Conservation (phyloP, 2,113 vertebrate species). For the Melanostigma gelatinosum region DNA sequence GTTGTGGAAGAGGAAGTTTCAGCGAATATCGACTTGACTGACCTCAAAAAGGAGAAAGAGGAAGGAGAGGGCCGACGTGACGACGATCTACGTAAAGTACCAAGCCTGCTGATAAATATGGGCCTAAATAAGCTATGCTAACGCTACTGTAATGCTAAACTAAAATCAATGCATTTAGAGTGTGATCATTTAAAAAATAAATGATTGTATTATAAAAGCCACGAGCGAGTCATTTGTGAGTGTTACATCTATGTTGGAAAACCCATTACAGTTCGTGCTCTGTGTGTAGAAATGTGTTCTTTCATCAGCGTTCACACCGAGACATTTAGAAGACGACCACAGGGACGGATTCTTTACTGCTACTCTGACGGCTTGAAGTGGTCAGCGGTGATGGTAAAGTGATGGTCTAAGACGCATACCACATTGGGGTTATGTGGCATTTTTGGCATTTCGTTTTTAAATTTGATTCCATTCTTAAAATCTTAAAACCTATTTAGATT, state of each 20-base stretch:
- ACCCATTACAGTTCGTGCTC: neutral
- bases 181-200: neutral
- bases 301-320: conserved; percentile 22
- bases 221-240: too few relatives aligned
- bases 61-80: conserved; percentile 2
- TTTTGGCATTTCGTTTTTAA: neutral
- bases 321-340: neutral
- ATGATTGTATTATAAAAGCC: neutral
- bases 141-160: neutral
- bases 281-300: conserved; percentile 27
- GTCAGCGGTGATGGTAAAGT: neutral
- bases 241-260: neutral
- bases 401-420: neutral
- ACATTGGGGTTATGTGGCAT: neutral
- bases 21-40: neutral
- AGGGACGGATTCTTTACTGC: neutral
- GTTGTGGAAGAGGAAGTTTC: conserved; percentile 30
- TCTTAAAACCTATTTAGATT: neutral
- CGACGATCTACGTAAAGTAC: neutral
- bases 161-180: neutral
- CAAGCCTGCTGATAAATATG: neutral
- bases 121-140: neutral
- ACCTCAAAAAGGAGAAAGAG: conserved; percentile 25
- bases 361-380: neutral
- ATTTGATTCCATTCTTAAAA: neutral